Conservation (phyloP, 2,797 vertebrate species). For the Lacerta bilineata region DNA sequence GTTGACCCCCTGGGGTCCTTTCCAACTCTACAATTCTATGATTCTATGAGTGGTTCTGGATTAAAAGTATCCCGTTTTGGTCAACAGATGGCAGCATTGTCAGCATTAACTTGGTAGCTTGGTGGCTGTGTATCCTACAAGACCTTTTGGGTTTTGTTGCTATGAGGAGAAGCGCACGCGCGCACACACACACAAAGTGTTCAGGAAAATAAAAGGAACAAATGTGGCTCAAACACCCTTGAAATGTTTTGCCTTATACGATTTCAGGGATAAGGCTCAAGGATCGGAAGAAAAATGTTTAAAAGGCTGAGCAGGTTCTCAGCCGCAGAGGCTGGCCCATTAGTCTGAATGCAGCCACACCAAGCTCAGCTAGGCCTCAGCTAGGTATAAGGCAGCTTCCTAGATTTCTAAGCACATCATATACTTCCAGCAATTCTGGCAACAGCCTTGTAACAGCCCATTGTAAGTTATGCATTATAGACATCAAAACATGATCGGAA, state of each 20-base stretch:
- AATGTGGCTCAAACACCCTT: not conserved
- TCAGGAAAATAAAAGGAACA: not conserved
- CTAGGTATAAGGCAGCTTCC: not conserved
- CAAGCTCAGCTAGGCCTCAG: too few species aligned
- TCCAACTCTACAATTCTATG: too few species aligned
- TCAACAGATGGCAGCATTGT: constrained; percentile 70
- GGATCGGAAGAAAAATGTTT: too few species aligned
- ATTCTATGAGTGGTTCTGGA: too few species aligned
- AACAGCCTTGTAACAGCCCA: not conserved
- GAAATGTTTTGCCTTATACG: not conserved
- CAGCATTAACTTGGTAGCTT: not conserved
- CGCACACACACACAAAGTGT: not conserved
- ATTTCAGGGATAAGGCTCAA: constrained; percentile 23
- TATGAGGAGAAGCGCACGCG: not conserved
- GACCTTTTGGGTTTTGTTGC: not conserved
- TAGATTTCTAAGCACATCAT: too few species aligned
- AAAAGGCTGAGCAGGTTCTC: not conserved
- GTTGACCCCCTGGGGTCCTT: too few species aligned
- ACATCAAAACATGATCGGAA: not conserved
- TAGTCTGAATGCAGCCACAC: too few species aligned
- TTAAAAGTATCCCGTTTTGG: not conserved
- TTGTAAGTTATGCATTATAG: not conserved
- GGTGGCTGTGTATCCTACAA: fast-evolving
- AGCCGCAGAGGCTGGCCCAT: too few species aligned
- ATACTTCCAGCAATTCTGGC: not conserved